A percentile compares a stretch with the other conserved stretches of the same genome.
These are phyloP conservation scores for Epinotia bilunana DNA, from an alignment of 2,888 invertebrate species.

Conservation along the genomic window DNA sequence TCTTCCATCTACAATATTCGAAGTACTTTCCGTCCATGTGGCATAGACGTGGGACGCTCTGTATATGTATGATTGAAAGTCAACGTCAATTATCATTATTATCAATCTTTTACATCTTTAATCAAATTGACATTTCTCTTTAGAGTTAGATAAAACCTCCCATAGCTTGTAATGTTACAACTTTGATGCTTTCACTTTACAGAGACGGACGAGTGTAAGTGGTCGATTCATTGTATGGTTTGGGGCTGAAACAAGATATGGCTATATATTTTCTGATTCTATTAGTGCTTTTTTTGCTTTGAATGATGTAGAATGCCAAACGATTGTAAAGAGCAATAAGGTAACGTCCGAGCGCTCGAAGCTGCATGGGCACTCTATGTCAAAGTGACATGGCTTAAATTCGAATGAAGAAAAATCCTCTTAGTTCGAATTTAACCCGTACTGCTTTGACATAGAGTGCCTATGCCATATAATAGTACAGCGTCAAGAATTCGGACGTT, in stretches of 20 bases:
- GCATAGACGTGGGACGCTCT: no score
- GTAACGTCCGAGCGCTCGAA: no score
- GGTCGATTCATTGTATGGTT: constrained; percentile 69
- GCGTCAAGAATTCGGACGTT: no score
- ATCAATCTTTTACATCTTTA: no score
- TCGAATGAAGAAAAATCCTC: no score
- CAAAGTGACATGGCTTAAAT: no score
- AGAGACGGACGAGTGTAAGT: constrained; percentile 84
- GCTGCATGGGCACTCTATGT: no score
- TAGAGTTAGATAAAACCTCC: constrained; percentile 38
- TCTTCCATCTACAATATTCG: no score
- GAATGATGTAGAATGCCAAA: constrained; percentile 34
- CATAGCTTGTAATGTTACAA: constrained; percentile 74
- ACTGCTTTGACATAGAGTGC: no score
- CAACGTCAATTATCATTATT: background rate
- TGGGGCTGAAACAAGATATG: constrained; percentile 64
- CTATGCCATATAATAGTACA: no score
- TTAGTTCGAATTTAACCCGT: no score
- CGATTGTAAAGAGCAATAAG: background rate
- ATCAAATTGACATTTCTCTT: background rate
- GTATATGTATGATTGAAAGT: background rate
- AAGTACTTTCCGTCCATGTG: no score
- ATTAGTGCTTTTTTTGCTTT: constrained; percentile 60
- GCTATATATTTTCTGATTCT: constrained; percentile 69
- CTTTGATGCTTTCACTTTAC: constrained; percentile 82